phyloP scores from a whole-genome alignment of 35 echinoderm and acorn worm species.

The Lytechinus pictus region DNA sequence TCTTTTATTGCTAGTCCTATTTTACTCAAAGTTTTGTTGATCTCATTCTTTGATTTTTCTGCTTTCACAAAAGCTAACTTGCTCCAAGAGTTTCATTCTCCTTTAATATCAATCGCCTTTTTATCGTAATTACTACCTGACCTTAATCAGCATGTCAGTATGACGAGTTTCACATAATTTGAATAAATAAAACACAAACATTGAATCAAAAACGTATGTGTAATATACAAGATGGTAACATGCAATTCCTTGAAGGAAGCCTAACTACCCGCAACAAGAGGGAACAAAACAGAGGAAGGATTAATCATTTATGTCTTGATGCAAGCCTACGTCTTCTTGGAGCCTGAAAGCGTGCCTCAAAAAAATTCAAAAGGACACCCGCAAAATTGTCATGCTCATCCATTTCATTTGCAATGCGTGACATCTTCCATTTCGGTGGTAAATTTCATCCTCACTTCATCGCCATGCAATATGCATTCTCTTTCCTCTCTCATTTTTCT shows the following conservation, averaged over 20 bases:
- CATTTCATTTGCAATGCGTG: slow-evolving; percentile 17
- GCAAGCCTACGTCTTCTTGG: not conserved
- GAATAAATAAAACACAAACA: too few relatives aligned
- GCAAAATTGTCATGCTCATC: slow-evolving; percentile 11
- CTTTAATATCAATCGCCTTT: too few relatives aligned
- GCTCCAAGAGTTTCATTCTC: too few relatives aligned
- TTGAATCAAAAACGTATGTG: too few relatives aligned
- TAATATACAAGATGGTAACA: not conserved
- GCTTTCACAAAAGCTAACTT: too few relatives aligned
- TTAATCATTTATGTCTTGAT: not conserved
- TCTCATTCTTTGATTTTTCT: too few relatives aligned
- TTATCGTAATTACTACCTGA: too few relatives aligned
- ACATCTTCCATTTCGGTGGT: not conserved
- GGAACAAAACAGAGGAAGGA: not conserved
- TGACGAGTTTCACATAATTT: too few relatives aligned
- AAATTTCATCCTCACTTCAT: not conserved
- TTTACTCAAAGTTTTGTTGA: too few relatives aligned
- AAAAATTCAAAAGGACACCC: slow-evolving; percentile 1
- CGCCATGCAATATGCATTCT: slow-evolving; percentile 10
- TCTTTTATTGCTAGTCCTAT: too few relatives aligned
- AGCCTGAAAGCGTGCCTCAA: not conserved
- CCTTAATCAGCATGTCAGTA: too few relatives aligned
- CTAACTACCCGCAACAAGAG: too few relatives aligned
- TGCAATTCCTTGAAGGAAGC: not conserved
- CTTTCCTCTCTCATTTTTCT: not conserved